Evolutionary conservation across 2,888 invertebrate genomes (phyloP), one percentile per base, ranked within the genome.

Genomic region (Tricholauxania praeusta): DNA sequence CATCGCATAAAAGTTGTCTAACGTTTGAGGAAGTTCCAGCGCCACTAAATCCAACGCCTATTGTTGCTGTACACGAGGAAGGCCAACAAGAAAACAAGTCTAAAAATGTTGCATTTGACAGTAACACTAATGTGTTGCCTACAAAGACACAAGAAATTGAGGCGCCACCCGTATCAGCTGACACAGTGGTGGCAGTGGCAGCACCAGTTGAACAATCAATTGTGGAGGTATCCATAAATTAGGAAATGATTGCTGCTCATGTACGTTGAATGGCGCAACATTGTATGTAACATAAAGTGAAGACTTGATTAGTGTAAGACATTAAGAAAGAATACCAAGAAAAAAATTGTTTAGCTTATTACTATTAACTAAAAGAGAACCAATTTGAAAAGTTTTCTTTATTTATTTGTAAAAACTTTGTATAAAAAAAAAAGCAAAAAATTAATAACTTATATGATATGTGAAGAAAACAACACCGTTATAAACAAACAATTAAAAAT

Each of bases 21-120:
- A 77, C 71, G 12, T 83, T 81, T 68, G 81, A 80, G 70, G 78
- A 78, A 72, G 68, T 80, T 75, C 76, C 78, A 62, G 80, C 82
- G 73, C 76, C 82, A 3, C 76, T 80, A 14, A 80, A 80, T 74
- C 79, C 82, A 12, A 76, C 78, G 59, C 79, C 80, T 47, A 78
- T 79, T 68, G 81, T 80, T 12, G 77, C 78, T 28, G 79, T 80
- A 22, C 70, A 79, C 39, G 78, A 79, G 47, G 62, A 68, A 7
- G 64, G 60, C 70, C 75, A 71, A 63, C 12, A 71, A 72, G 22
- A 14, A 19, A 19, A 15, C 49, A 51, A 12, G 12, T 47, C 10
- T 47, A 17, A 48, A 10, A 47, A 64, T 64, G 19, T 49, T 19
- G 64, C 22, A 19, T 32, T 17, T 62, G 19, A n/a, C 17, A 47